phyloP scores from a whole-genome alignment of 2,888 invertebrate genomes.

The Scaptomyza polygonia region DNA sequence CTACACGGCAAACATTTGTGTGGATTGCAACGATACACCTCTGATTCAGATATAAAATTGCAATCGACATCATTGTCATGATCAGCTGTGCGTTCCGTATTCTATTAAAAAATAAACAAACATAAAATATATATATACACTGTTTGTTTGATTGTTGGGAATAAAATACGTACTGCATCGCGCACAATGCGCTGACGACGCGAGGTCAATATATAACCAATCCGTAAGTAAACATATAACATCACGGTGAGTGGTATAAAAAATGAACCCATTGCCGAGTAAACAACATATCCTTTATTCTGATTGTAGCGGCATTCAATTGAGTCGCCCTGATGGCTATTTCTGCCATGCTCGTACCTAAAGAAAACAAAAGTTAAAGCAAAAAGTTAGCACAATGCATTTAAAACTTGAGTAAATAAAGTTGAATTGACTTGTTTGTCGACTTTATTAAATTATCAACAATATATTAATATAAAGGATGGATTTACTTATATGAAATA shows the following conservation, averaged over 20 bases:
- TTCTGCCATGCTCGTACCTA: slow-evolving; percentile 89
- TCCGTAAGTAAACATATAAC: slow-evolving; percentile 96
- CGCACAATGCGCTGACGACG: slow-evolving; percentile 90
- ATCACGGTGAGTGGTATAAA: slow-evolving; percentile 97
- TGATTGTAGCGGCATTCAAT: slow-evolving; percentile 94
- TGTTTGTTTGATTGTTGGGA: background rate
- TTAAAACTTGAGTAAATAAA: too few relatives aligned
- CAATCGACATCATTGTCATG: slow-evolving; percentile 79
- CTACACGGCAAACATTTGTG: slow-evolving; percentile 69
- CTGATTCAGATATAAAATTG: slow-evolving; percentile 81
- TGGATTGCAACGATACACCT: slow-evolving; percentile 78
- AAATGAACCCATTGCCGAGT: slow-evolving; percentile 98
- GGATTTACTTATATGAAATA: too few relatives aligned
- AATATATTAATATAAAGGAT: too few relatives aligned
- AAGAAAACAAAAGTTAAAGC: slow-evolving; percentile 21
- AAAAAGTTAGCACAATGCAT: background rate
- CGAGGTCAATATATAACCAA: slow-evolving; percentile 93
- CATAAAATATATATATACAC: background rate
- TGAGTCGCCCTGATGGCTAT: slow-evolving; percentile 85
- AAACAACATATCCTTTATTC: slow-evolving; percentile 96
- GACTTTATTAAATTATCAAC: too few relatives aligned
- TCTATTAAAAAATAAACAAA: slow-evolving; percentile 57
- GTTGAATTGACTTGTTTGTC: too few relatives aligned
- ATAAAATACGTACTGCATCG: slow-evolving; percentile 83
- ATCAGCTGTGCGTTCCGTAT: slow-evolving; percentile 82